Conservation (phyloP, 2,888 invertebrate species). For the Anthrax anthrax region DNA sequence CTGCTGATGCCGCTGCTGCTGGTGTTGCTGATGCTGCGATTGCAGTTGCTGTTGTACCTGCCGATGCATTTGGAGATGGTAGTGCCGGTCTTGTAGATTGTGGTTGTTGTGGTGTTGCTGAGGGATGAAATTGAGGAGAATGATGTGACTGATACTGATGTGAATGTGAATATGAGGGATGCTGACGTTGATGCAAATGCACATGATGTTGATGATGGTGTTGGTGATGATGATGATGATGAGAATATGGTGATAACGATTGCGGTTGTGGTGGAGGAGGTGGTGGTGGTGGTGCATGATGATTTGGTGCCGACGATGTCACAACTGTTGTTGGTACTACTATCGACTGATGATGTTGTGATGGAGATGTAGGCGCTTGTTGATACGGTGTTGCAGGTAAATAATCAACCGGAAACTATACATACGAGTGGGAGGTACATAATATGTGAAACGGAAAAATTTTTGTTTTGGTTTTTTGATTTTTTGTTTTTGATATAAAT, state of each 20-base stretch:
- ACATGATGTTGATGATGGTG: not conserved
- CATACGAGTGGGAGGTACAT: not conserved
- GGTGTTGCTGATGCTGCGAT: not conserved
- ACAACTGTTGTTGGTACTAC: constrained; percentile 7
- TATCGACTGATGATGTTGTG: constrained; percentile 2
- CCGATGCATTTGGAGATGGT: too few relatives aligned
- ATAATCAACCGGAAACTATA: constrained; percentile 29
- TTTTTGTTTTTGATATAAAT: not conserved
- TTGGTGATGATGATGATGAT: not conserved
- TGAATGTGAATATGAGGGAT: not conserved
- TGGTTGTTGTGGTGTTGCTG: constrained; percentile 2
- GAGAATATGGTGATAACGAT: not conserved
- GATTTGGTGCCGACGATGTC: constrained; percentile 8
- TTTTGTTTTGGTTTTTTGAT: constrained; percentile 8
- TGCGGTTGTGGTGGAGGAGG: not conserved
- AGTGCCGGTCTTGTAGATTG: too few relatives aligned
- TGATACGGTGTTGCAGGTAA: constrained; percentile 15
- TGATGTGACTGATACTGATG: constrained; percentile 3
- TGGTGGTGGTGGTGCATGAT: not conserved
- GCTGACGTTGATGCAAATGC: not conserved
- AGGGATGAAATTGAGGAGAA: constrained; percentile 2
- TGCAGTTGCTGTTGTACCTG: not conserved
- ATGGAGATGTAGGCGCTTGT: constrained; percentile 9
- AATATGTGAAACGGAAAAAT: constrained; percentile 8
- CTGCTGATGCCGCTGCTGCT: not conserved